These are phyloP conservation scores for Periphyllus acericola DNA, from an alignment of 2,888 invertebrate genomes.

Conservation along the genomic window DNA sequence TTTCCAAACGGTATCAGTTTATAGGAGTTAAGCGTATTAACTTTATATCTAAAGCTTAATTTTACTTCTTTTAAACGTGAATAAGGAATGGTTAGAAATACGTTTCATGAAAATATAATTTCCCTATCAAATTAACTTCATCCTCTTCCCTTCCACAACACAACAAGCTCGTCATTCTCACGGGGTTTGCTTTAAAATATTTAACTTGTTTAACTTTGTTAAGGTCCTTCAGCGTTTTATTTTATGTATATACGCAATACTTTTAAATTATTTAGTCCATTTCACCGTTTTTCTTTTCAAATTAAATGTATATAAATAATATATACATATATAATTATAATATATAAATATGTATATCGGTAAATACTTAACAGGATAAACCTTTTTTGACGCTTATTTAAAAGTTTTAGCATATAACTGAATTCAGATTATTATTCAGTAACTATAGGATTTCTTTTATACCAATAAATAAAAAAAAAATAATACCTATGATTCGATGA, in stretches of 20 bases:
- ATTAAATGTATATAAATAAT: not conserved
- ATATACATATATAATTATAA: not conserved
- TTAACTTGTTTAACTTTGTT: not conserved
- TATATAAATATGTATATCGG: not conserved
- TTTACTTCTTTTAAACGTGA: not conserved
- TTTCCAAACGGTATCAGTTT: not conserved
- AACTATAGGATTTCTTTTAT: not conserved
- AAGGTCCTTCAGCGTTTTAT: not conserved
- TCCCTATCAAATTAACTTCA: not conserved
- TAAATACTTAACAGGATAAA: not conserved
- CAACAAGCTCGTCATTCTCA: not conserved
- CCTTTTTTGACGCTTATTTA: not conserved
- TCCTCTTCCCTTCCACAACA: too few relatives aligned
- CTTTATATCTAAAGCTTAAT: not conserved
- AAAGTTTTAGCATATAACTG: not conserved
- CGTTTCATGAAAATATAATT: not conserved
- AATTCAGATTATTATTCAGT: not conserved
- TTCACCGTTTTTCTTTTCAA: not conserved
- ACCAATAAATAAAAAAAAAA: not conserved
- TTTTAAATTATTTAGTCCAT: slow-evolving; percentile 13
- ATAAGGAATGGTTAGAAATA: not conserved
- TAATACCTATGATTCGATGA: not conserved
- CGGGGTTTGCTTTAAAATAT: slow-evolving; percentile 9
- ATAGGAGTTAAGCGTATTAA: not conserved
- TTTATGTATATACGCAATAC: not conserved